Percentiles rank a stretch among this genome's conserved stretches.
Conservation (phyloP, 2,797 vertebrate species). For the Lemur catta region DNA sequence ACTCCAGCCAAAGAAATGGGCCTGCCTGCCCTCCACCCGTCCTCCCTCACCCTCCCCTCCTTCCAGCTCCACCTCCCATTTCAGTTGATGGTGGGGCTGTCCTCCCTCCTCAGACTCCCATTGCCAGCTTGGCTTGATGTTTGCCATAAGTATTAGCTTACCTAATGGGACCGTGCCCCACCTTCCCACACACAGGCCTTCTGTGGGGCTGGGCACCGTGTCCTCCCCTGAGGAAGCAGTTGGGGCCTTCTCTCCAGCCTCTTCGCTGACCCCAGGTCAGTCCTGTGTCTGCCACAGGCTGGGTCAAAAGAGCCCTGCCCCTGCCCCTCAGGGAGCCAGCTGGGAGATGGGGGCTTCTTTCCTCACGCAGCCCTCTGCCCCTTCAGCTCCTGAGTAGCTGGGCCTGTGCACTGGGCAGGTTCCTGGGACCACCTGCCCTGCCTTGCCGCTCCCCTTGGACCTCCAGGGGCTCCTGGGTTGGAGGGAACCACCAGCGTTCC, state of each 20-base stretch:
- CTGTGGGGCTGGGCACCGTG: conserved; percentile 73
- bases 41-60: conserved; percentile 48
- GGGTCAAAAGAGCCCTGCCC: conserved; percentile 49
- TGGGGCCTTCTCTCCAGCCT: conserved; percentile 45
- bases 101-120: conserved; percentile 61
- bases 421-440: conserved; percentile 45
- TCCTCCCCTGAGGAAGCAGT: conserved; percentile 48
- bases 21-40: conserved; percentile 69
- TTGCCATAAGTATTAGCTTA: conserved; percentile 76
- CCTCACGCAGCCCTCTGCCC: background rate
- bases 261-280: conserved; percentile 46
- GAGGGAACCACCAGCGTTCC: conserved; percentile 69
- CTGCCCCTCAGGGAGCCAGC: conserved; percentile 67
- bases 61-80: conserved; percentile 51
- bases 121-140: conserved; percentile 72
- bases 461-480: conserved; percentile 66
- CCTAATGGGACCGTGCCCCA: conserved; percentile 64
- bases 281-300: conserved; percentile 59
- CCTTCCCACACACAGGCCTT: conserved; percentile 69
- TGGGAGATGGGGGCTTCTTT: conserved; percentile 56
- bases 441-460: conserved; percentile 42
- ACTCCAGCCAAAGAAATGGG: conserved; percentile 93
- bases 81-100: conserved; percentile 68
- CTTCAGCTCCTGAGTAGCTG: conserved; percentile 56
- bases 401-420: conserved; percentile 59